phyloP scores from a whole-genome alignment of 2,797 vertebrate species.

The Sebastiscus tertius region DNA sequence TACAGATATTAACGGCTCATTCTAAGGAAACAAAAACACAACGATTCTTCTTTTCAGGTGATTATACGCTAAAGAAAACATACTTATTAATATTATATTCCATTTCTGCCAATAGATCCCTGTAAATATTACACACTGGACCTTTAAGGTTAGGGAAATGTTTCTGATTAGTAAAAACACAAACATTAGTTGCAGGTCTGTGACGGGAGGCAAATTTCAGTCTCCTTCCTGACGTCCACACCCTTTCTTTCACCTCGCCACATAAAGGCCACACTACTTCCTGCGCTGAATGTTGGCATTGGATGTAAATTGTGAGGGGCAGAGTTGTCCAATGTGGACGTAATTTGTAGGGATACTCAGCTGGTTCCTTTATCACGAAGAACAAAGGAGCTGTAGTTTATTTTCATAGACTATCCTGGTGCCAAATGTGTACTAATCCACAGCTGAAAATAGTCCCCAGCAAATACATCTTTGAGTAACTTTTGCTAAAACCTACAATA shows the following conservation, averaged over 20 bases:
- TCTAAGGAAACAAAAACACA: no score
- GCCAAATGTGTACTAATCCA: not conserved
- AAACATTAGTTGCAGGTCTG: not conserved
- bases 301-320: not conserved
- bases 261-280: not conserved
- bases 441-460: not conserved
- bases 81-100: no score
- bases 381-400: not conserved
- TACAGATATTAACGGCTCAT: no score
- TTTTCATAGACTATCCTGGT: not conserved
- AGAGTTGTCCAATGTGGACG: not conserved
- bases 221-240: not conserved
- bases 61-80: no score
- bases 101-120: no score
- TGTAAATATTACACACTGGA: no score
- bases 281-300: not conserved
- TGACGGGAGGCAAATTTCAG: not conserved
- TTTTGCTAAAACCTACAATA: conserved; percentile 18
- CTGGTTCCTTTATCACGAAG: not conserved
- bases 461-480: not conserved
- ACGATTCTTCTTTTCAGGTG: no score
- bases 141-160: not conserved
- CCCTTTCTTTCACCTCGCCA: not conserved
- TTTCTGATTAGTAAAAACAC: not conserved
- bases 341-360: not conserved